Evolutionary conservation across 92 coral and sea anemone genomes (phyloP).

Genomic region (Montipora capitata): DNA sequence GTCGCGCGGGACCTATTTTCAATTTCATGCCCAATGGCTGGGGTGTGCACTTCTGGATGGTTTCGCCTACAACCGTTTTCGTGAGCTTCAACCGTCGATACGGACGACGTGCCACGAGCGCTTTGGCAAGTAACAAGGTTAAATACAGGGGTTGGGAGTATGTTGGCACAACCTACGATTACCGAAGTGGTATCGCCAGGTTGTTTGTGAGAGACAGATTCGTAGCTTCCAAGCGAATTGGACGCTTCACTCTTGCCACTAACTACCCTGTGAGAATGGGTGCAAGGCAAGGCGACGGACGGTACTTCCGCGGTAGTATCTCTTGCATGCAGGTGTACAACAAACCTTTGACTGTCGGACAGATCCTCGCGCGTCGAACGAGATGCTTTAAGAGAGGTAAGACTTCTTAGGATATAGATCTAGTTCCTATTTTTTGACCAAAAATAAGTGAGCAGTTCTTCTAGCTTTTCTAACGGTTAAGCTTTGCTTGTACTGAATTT

Average conservation of each 20-base stretch:
- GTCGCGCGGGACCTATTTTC: slow-evolving; percentile 80
- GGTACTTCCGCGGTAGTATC: slow-evolving; percentile 80
- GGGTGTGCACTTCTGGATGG: slow-evolving; percentile 80
- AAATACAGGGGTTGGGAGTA: slow-evolving; percentile 61
- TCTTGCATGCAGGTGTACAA: slow-evolving; percentile 84
- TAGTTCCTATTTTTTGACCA: background rate
- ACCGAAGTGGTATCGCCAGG: slow-evolving; percentile 72
- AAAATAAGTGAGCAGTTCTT: background rate
- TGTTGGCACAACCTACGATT: slow-evolving; percentile 77
- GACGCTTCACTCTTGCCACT: slow-evolving; percentile 80
- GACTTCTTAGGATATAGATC: background rate
- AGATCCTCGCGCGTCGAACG: slow-evolving; percentile 61
- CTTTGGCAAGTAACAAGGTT: slow-evolving; percentile 57
- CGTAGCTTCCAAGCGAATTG: slow-evolving; percentile 58
- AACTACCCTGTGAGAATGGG: slow-evolving; percentile 80
- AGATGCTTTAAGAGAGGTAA: slow-evolving; percentile 63
- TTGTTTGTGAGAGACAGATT: slow-evolving; percentile 67
- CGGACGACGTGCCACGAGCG: slow-evolving; percentile 55
- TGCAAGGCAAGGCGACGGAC: slow-evolving; percentile 57
- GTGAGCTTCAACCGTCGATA: slow-evolving; percentile 69
- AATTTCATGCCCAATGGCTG: slow-evolving; percentile 72
- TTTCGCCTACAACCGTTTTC: slow-evolving; percentile 57
- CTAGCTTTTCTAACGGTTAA: background rate
- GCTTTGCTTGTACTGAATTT: background rate
- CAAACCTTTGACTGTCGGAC: slow-evolving; percentile 65